Base-by-base conservation (phyloP, 2,797 vertebrate genomes). In the Pagetopsis macropterus region DNA sequence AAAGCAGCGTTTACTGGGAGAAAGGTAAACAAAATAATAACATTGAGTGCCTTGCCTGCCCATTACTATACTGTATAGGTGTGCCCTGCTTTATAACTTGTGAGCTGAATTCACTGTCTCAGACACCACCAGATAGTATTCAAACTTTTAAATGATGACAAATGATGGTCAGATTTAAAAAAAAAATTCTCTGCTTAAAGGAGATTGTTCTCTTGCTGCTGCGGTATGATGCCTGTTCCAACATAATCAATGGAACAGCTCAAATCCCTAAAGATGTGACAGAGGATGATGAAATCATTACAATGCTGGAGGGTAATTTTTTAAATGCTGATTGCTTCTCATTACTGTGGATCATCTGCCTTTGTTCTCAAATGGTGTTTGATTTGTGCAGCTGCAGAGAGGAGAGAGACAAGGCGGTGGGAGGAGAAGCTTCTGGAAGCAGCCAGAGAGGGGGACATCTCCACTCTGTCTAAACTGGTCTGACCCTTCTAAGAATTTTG, bases 171-270 rank as follows among this genome's bases (percentile, higher is more conserved):
- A 44, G 37, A 5, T 57, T 4, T 21, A 21, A 21, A 9, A 9
- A 27, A 27, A 27, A 27, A 27, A 27, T 27, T 37, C 33, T 37
- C 37, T 43, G 15, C 19, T 67, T 72, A 19, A 61, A 99, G 97
- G 96, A 96, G 86, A 92, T 97, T 74, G 97, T 97, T 81, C 94
- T 98, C 91, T 88, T 96, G 82, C 94, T 99, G 74, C 89, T 99
- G 82, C 95, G 96, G 60, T 93, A 94, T 62, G 93, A 96, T 76
- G 96, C 96, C 70, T 93, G 94, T 74, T 86, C 95, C 81, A 94
- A 89, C 52, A 87, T 96, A 81, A 95, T 97, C 89, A 98, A 99
- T 54, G 96, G 96, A 75, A 96, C 87, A 15, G 96, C 95, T 78
- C 95, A 96, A 89, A 97, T 95, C 62, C 95, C 97, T 37, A 97